Conservation (phyloP, 2,888 invertebrate genomes). For the Sinhomidia bicolor region DNA sequence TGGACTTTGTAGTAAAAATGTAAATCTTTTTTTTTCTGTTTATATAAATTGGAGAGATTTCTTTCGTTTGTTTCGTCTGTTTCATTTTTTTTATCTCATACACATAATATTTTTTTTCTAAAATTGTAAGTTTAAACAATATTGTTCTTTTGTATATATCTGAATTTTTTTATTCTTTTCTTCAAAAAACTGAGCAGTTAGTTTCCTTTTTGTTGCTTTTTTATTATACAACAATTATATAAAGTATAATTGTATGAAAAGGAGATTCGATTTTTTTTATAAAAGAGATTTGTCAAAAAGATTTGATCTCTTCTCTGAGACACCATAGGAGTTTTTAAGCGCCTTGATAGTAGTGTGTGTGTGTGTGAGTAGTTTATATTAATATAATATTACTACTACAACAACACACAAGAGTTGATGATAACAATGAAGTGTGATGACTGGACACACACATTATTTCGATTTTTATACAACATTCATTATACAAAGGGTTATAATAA, state of each 20-base stretch:
- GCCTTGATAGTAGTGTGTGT: conserved; percentile 14
- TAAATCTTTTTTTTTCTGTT: conserved; percentile 13
- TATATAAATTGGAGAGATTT: conserved; percentile 64
- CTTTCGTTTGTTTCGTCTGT: conserved; percentile 25
- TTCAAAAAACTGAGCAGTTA: conserved; percentile 62
- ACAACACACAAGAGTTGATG: not conserved
- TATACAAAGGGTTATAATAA: not conserved
- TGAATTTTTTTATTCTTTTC: conserved; percentile 44
- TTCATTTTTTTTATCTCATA: conserved; percentile 39
- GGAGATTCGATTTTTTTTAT: no score
- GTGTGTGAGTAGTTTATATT: no score
- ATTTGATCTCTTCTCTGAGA: conserved; percentile 48
- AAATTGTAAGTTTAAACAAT: conserved; percentile 36
- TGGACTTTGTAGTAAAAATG: conserved; percentile 61
- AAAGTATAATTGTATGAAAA: conserved; percentile 19
- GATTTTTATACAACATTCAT: not conserved
- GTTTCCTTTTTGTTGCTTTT: conserved; percentile 42
- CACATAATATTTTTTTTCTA: conserved; percentile 29
- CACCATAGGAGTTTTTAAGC: conserved; percentile 63
- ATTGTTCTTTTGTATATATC: conserved; percentile 64
- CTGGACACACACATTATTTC: not conserved
- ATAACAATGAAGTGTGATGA: conserved; percentile 18
- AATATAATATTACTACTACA: no score
- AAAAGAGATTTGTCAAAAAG: not conserved
- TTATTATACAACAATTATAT: conserved; percentile 34